These are phyloP conservation scores for Chitala chitala DNA, from an alignment of 2,113 vertebrate genomes.

Conservation along the genomic window DNA sequence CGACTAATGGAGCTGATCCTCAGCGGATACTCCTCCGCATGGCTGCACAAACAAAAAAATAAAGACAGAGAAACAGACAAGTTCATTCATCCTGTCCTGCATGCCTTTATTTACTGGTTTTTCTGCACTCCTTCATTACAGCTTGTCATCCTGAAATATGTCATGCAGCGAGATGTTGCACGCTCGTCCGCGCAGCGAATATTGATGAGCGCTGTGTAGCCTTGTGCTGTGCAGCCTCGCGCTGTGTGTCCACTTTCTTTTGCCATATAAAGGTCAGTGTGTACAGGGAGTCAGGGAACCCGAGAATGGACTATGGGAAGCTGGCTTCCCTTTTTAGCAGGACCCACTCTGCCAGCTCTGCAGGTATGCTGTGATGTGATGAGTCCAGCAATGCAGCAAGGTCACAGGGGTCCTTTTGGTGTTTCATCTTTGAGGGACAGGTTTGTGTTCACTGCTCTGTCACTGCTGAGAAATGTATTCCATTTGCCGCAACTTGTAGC, in stretches of 20 bases:
- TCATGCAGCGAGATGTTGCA: constrained; percentile 23
- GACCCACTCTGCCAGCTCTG: neutral
- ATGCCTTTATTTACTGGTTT: constrained; percentile 34
- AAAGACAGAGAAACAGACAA: neutral
- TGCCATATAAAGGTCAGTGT: neutral
- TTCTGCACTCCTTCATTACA: constrained; percentile 37
- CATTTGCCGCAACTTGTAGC: neutral
- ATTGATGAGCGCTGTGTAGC: constrained; percentile 24
- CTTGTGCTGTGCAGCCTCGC: constrained; percentile 21
- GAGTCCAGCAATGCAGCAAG: too few relatives aligned
- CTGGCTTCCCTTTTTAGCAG: neutral
- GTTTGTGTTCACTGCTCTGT: neutral
- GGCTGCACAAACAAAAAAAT: neutral
- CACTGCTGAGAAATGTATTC: neutral
- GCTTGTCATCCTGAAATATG: constrained; percentile 35
- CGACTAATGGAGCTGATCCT: constrained; percentile 14
- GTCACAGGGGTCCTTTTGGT: too few relatives aligned
- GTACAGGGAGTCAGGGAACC: neutral
- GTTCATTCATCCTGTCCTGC: constrained; percentile 27
- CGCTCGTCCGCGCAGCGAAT: constrained; percentile 23
- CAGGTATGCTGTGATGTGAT: neutral
- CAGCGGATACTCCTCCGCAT: neutral
- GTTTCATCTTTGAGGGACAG: neutral
- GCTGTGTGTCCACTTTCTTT: constrained; percentile 10
- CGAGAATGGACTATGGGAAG: neutral